Evolutionary conservation across 2,888 invertebrate genomes (phyloP).

Genomic region (Amphipoea oculea): DNA sequence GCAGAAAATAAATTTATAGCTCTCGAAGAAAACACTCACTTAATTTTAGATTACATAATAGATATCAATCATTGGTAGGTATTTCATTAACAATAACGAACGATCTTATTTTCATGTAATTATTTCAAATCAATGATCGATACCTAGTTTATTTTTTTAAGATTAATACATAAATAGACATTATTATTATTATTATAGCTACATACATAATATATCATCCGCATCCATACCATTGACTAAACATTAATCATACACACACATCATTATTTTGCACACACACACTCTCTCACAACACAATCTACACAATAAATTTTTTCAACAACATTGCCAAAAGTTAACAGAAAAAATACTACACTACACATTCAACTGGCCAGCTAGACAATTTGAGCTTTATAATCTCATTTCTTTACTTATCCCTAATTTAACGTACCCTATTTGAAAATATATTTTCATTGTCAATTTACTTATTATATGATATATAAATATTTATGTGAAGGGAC

Average conservation of each 20-base stretch:
- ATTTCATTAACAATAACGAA: conserved; percentile 4
- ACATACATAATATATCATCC: background rate
- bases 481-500: conserved; percentile 47
- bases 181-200: conserved; percentile 1
- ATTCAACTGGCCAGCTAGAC: conserved; percentile 37
- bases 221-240: conserved; percentile 9
- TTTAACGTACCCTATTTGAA: conserved; percentile 53
- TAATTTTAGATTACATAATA: conserved; percentile 6
- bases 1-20: conserved; percentile 43
- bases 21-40: conserved; percentile 31
- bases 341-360: conserved; percentile 19
- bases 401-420: conserved; percentile 25
- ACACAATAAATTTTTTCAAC: background rate
- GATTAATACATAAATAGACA: conserved; percentile 25
- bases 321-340: conserved; percentile 25
- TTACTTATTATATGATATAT: conserved; percentile 37
- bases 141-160: background rate
- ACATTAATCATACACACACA: background rate
- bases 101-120: background rate
- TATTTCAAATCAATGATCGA: conserved; percentile 15
- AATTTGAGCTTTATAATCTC: conserved; percentile 59
- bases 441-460: conserved; percentile 86
- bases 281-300: background rate
- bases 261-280: background rate
- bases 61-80: conserved; percentile 29